These are phyloP conservation scores for Bradypus variegatus DNA, from an alignment of 2,797 vertebrate species.

Conservation along the genomic window DNA sequence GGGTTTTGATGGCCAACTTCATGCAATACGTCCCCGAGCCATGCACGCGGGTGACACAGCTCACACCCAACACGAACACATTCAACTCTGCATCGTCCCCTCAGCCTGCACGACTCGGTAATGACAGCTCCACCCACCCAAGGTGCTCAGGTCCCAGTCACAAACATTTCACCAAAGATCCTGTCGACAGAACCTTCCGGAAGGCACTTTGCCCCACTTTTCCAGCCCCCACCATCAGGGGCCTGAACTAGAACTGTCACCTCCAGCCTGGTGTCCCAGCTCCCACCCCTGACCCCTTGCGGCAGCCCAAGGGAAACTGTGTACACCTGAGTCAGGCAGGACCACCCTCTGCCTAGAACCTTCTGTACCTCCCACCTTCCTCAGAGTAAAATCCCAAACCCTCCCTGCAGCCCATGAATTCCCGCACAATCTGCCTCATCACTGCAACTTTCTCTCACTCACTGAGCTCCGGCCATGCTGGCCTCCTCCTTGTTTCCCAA, in stretches of 20 bases:
- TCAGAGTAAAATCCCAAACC: neutral
- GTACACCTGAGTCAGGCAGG: neutral
- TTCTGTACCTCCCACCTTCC: neutral
- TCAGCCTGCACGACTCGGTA: constrained; percentile 39
- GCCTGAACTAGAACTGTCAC: neutral
- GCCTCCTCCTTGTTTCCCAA: neutral
- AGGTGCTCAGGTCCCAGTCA: neutral
- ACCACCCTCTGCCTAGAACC: neutral
- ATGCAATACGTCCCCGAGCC: neutral
- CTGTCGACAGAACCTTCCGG: neutral
- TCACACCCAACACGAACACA: neutral
- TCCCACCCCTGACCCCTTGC: neutral
- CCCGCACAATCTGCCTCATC: neutral
- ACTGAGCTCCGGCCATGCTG: neutral
- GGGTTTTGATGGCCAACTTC: neutral
- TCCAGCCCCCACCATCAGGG: no score
- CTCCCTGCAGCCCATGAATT: neutral
- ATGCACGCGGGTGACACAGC: neutral
- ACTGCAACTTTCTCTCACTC: neutral
- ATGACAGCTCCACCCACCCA: neutral
- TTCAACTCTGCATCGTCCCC: constrained; percentile 27
- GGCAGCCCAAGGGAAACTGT: neutral
- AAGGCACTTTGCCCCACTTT: neutral
- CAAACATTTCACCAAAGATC: neutral
- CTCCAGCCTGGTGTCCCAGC: neutral